Base-by-base conservation (phyloP, 2,113 vertebrate species). In the Tetraodon nigroviridis region DNA sequence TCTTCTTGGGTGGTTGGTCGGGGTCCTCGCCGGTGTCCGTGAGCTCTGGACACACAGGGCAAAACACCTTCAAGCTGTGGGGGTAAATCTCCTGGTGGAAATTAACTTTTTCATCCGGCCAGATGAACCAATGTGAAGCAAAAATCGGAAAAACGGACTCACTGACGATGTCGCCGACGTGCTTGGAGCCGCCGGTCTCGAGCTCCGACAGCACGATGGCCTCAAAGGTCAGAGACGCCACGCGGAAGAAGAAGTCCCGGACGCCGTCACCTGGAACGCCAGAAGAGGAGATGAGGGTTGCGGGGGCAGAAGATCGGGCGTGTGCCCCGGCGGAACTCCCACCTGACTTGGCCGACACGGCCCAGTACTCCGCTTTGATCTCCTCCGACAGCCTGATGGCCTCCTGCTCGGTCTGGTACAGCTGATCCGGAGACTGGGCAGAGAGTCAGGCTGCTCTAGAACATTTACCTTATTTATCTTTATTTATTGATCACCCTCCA, bases 311-410 rank as follows among this genome's bases (percentile, higher is more conserved):
- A 18, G 13, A 44, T 15, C 2, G 58, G 41, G 50, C 37, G 18
- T 17, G n/a, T 17, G 15, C 15, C 3, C 44, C 21, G 2, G 69
- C 21, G 44, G 16, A 22, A 67, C 2, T 59, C 90, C 76, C 85
- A 98, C 96, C 95, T 12, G 95, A 95, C 77, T 96, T 92, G 0
- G 96, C 93, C 4, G 96, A 98, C 46, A 98, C 92, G 0, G 93
- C 92, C 96, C 96, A 98, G 56, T 94, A 99, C 78, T 98, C 96
- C 0, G 95, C 96, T 79, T 90, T 92, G 86, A 99, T 95, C 87
- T 98, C 95, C 66, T 94, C 93, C 11, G 96, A 95, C 74, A 96
- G 84, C 76, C 86, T 90, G 62, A 97, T 88, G 11, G 95, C 95
- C 0, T 98, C 94, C 64, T 87, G 90, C 82, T 99, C 95, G 8